phyloP scores from a whole-genome alignment of 2,888 invertebrate species.

The Seladonia tumulorum region DNA sequence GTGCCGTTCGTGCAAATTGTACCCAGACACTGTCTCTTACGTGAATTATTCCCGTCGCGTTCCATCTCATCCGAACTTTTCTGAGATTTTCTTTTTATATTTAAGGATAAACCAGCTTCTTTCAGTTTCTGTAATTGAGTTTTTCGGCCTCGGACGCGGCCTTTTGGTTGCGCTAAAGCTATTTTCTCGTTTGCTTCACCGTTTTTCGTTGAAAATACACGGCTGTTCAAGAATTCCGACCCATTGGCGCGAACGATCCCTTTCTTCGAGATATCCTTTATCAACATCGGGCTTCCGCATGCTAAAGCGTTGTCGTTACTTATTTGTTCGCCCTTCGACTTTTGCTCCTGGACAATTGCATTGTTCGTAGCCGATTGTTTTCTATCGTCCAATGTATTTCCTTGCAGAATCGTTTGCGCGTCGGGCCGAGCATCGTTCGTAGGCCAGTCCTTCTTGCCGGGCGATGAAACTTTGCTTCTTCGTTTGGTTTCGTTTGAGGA shows the following conservation, averaged over 20 bases:
- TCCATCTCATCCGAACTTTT: neutral
- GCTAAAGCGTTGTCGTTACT: neutral
- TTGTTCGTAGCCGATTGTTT: neutral
- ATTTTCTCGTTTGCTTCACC: neutral
- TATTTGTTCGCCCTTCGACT: neutral
- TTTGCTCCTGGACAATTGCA: neutral
- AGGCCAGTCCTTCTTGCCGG: neutral
- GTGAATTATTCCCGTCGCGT: neutral
- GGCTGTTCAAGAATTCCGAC: neutral
- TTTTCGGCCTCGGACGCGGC: conserved; percentile 29
- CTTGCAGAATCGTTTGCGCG: neutral
- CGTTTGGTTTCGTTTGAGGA: conserved; percentile 20
- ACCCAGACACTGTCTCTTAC: conserved; percentile 5
- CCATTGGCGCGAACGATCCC: neutral
- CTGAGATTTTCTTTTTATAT: neutral
- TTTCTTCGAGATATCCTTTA: neutral
- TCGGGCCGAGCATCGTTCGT: neutral
- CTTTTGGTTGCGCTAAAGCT: neutral
- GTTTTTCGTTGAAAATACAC: neutral
- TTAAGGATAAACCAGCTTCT: neutral
- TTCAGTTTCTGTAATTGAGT: conserved; percentile 12
- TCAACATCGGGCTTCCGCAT: neutral
- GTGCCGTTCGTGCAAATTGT: conserved; percentile 14
- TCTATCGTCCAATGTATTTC: neutral
- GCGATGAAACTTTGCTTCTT: conserved; percentile 22